Evolutionary conservation across 2,888 invertebrate species (phyloP).

Genomic region (Diploptera punctata): DNA sequence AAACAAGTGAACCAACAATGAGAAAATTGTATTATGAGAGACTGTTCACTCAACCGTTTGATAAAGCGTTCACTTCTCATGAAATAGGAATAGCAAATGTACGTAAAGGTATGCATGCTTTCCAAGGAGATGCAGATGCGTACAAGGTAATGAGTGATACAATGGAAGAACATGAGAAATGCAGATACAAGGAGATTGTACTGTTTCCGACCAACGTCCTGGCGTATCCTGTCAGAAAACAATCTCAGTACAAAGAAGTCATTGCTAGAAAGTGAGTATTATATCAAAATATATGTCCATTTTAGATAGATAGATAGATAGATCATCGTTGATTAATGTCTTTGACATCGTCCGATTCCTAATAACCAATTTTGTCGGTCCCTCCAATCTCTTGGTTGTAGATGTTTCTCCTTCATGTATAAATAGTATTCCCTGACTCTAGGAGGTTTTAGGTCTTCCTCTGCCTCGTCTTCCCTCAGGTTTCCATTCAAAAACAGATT

Average conservation of each 20-base stretch:
- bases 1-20: constrained; percentile 15
- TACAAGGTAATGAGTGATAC: constrained; percentile 31
- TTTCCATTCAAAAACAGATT: no score
- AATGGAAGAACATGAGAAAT: constrained; percentile 25
- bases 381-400: no score
- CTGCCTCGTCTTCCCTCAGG: no score
- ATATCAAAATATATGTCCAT: no score
- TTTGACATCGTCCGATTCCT: no score
- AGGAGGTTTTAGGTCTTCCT: no score
- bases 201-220: constrained; percentile 12
- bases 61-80: constrained; percentile 8
- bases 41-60: not conserved
- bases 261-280: constrained; percentile 24
- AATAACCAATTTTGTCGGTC: no score
- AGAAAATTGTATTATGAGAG: constrained; percentile 9
- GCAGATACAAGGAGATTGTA: constrained; percentile 11
- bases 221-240: constrained; percentile 2
- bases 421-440: no score
- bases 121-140: constrained; percentile 24
- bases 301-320: no score
- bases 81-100: constrained; percentile 16
- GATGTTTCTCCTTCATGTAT: no score
- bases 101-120: constrained; percentile 15
- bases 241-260: not conserved
- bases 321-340: no score